phyloP scores from a whole-genome alignment of 2,113 vertebrate genomes.

The Corythoichthys haematopterus region DNA sequence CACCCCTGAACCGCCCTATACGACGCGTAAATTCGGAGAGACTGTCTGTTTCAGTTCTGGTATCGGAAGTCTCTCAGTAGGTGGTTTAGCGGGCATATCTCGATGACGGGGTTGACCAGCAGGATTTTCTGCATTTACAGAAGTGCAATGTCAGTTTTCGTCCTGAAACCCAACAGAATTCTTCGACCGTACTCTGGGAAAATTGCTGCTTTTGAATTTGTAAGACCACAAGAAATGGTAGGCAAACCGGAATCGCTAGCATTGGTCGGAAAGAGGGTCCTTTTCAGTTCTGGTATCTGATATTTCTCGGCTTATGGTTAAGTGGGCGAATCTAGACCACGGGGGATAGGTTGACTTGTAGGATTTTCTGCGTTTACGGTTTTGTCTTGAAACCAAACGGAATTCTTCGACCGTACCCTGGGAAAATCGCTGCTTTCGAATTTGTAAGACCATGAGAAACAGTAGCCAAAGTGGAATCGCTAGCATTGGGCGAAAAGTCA shows the following conservation, averaged over 20 bases:
- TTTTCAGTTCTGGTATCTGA: slow-evolving; percentile 51
- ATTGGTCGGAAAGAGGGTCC: slow-evolving; percentile 16
- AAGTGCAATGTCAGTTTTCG: background rate
- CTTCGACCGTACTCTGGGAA: too few species aligned
- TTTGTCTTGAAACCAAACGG: background rate
- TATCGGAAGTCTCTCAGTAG: slow-evolving; percentile 56
- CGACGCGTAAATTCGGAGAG: too few species aligned
- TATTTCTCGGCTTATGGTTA: slow-evolving; percentile 50
- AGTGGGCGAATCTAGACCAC: slow-evolving; percentile 65
- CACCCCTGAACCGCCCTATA: too few species aligned
- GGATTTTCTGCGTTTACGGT: slow-evolving; percentile 32
- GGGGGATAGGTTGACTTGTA: slow-evolving; percentile 62
- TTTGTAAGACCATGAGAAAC: background rate
- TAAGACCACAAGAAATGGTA: background rate
- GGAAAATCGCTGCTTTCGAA: slow-evolving; percentile 7
- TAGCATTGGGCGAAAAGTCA: too few species aligned
- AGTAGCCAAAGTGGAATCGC: background rate
- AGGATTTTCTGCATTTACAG: slow-evolving; percentile 40
- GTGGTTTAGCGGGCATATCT: slow-evolving; percentile 56
- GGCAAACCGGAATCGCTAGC: slow-evolving; percentile 15
- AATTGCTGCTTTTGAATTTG: too few species aligned
- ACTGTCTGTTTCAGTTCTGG: slow-evolving; percentile 42
- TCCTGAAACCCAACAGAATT: too few species aligned
- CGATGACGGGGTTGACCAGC: slow-evolving; percentile 62
- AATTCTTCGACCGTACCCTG: slow-evolving; percentile 15